These are phyloP conservation scores for Brenthis ino DNA, from an alignment of 2,888 invertebrate genomes.

Conservation along the genomic window DNA sequence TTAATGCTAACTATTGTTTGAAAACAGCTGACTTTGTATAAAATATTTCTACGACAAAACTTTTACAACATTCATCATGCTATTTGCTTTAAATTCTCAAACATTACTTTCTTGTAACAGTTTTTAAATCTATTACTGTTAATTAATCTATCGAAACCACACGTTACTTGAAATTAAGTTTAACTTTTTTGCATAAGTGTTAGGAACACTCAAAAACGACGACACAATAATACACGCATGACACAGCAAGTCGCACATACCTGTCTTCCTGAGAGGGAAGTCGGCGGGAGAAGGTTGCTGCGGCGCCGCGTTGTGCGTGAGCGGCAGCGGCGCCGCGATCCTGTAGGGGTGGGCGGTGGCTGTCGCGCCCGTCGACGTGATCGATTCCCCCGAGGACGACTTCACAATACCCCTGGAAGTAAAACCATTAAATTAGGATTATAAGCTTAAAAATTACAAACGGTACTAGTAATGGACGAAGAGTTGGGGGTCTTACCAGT, in stretches of 20 bases:
- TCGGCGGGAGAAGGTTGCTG: slow-evolving; percentile 81
- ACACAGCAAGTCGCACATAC: slow-evolving; percentile 75
- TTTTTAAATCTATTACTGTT: background rate
- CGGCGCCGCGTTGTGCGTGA: slow-evolving; percentile 61
- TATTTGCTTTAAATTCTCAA: background rate
- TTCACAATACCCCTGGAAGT: slow-evolving; percentile 83
- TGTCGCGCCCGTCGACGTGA: slow-evolving; percentile 79
- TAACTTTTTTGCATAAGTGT: background rate
- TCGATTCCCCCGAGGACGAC: slow-evolving; percentile 85
- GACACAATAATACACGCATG: background rate
- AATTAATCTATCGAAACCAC: background rate
- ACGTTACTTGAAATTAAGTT: background rate
- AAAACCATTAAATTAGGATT: background rate
- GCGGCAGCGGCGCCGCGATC: slow-evolving; percentile 83
- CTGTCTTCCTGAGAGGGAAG: slow-evolving; percentile 97
- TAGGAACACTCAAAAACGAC: slow-evolving; percentile 15
- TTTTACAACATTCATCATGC: slow-evolving; percentile 17
- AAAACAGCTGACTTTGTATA: background rate
- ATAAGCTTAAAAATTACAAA: background rate
- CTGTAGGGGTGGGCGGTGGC: slow-evolving; percentile 87
- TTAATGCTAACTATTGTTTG: slow-evolving; percentile 11
- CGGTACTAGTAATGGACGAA: background rate
- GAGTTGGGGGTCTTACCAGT: slow-evolving; percentile 82
- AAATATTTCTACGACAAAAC: background rate
- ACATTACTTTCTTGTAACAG: background rate